Evolutionary conservation across 2,113 vertebrate species (phyloP), one percentile per base, ranked within the genome.

Genomic region (Bufo bufo): DNA sequence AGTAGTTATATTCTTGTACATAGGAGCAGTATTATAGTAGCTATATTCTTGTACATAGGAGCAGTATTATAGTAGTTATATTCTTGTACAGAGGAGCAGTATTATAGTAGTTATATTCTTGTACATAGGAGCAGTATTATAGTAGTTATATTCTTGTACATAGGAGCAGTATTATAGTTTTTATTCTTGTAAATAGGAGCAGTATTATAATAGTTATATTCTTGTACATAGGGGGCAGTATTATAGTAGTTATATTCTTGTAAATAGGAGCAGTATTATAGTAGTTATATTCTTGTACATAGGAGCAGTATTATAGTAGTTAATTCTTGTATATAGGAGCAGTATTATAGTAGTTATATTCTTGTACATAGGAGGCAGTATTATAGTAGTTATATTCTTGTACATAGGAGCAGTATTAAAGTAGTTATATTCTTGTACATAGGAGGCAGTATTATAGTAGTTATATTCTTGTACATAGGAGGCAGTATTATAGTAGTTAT

Each of bases 41-140:
- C 23, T 66, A 66, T 11, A 66, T 66, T 66, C n/a, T 66, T 66
- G n/a, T 23, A 66, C n/a, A 66, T 61, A 23, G 65, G 65, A 23
- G n/a, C 65, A 66, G 65, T 61, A 61, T 66, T 66, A 66, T 23
- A 66, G 65, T 66, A 66, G 65, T 66, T 66, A 66, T 23, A 66
- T 66, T 66, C n/a, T 66, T 66, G 20, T 23, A 11, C 3, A n/a
- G n/a, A 66, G 65, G 65, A 4, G 65, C 56, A 23, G n/a, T 66
- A 66, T 23, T 66, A 66, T 66, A 66, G 65, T 66, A 23, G n/a
- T 23, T 23, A 66, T 66, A 65, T 65, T 65, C 56, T 58, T 58
- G 56, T 58, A 58, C 56, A 58, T 66, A 66, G n/a, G 65, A 11
- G 65, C n/a, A 66, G 65, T 66, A 66, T 66, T 66, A 23, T 61